phyloP scores from a whole-genome alignment of 2,888 invertebrate species.

The Glyphotaelius pellucidus region DNA sequence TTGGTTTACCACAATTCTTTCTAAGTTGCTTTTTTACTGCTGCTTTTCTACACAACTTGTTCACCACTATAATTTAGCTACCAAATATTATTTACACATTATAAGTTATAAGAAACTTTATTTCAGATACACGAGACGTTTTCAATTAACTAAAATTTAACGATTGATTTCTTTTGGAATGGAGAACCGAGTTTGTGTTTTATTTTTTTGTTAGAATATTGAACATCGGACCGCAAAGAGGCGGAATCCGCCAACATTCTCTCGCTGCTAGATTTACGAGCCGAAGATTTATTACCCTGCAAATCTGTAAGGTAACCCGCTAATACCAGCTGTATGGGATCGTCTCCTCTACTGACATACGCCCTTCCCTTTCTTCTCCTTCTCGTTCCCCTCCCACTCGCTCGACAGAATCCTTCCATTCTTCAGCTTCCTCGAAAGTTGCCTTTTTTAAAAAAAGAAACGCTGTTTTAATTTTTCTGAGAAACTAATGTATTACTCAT shows the following conservation, averaged over 20 bases:
- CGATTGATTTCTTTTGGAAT: background rate
- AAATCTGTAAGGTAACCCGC: constrained; percentile 54
- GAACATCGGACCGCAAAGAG: constrained; percentile 15
- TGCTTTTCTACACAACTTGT: too few species aligned
- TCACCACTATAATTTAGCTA: background rate
- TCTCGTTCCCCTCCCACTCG: background rate
- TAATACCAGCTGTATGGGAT: constrained; percentile 32
- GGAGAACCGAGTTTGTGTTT: constrained; percentile 4
- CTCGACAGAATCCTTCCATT: constrained; percentile 38
- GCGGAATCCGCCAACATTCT: constrained; percentile 20
- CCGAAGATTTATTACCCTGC: constrained; percentile 52
- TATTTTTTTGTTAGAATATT: background rate
- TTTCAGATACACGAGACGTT: background rate
- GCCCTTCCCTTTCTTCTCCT: constrained; percentile 13
- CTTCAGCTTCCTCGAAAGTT: constrained; percentile 35
- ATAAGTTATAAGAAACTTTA: background rate
- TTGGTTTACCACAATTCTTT: background rate
- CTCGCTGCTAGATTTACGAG: constrained; percentile 50
- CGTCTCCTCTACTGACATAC: constrained; percentile 27
- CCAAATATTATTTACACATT: too few species aligned
- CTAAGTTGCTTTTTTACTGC: background rate
- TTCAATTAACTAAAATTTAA: background rate
- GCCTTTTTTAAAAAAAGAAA: background rate
- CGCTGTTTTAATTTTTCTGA: background rate
- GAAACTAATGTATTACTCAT: background rate